Conservation (phyloP, 2,888 invertebrate genomes). For the Euproctis similis region DNA sequence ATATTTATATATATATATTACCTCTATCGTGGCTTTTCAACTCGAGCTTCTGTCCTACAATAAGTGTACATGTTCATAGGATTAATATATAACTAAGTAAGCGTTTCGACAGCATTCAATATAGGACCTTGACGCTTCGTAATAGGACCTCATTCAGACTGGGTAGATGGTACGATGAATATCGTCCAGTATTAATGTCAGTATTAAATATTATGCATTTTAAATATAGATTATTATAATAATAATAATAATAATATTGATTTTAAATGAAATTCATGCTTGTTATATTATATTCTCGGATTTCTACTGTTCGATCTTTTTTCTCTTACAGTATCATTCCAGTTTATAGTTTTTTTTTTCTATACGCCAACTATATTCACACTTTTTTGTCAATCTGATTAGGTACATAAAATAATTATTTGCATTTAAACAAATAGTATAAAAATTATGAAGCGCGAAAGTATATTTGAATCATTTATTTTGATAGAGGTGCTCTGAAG, state of each 20-base stretch:
- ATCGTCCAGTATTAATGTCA: constrained; percentile 44
- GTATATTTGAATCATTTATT: constrained; percentile 38
- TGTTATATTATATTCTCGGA: too few species aligned
- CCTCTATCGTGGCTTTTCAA: constrained; percentile 19
- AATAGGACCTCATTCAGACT: constrained; percentile 24
- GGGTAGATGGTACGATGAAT: constrained; percentile 26
- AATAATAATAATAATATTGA: constrained; percentile 31
- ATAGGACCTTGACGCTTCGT: constrained; percentile 3
- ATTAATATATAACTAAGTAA: constrained; percentile 12
- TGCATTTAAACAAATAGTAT: constrained; percentile 19
- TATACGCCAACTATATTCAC: too few species aligned
- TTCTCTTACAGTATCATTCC: too few species aligned
- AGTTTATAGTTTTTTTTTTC: too few species aligned
- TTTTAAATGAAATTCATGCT: too few species aligned
- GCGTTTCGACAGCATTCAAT: constrained; percentile 17
- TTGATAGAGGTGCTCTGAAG: constrained; percentile 27
- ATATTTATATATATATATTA: too few species aligned
- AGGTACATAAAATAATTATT: too few species aligned
- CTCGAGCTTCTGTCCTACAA: constrained; percentile 24
- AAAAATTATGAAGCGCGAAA: constrained; percentile 21
- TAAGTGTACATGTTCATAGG: constrained; percentile 18
- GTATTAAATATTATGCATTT: constrained; percentile 24
- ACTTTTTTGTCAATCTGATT: too few species aligned
- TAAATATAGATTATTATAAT: constrained; percentile 29
- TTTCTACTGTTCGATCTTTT: too few species aligned